Base-by-base conservation (phyloP, 2,888 invertebrate genomes). In the Steinernema carpocapsae region DNA sequence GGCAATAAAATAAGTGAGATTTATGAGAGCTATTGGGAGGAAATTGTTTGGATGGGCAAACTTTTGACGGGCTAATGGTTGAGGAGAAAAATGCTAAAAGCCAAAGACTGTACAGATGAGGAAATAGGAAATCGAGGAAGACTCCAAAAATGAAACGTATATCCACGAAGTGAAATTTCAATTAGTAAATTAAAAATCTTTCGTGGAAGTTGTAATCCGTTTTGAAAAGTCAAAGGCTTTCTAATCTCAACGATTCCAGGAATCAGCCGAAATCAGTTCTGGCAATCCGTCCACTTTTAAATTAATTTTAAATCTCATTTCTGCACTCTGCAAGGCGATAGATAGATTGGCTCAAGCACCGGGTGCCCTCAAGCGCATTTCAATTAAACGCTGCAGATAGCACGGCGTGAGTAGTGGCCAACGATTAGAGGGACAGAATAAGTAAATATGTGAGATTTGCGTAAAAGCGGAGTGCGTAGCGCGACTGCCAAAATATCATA, bases 341-440 rank as follows among this genome's bases (percentile, higher is more conserved):
- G 22, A 56, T 56, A 56, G 22, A 56, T 26, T 26, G 56, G 26
- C 56, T 14, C 56, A 26, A 56, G 32, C 64, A 64, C 19, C 32
- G 10, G n/a, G 29, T 32, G 24, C 32, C 64, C 32, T 64, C 64
- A 32, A 29, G 64, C 64, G 64, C 17, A 29, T 64, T 64, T 32
- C 32, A 64, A 64, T 64, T 64, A 64, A 64, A 32, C 64, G 6
- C 64, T 10, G 48, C 48, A 19, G 14, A 14, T 7, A 48, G 3
- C n/a, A n/a, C 48, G 6, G 14, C 48, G 48, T 19, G 48, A n/a
- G n/a, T 19, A 4, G n/a, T 17, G 48, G 48, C 48, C 48, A 48
- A 48, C 48, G 48, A 48, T 14, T n/a, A n/a, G n/a, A n/a, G n/a
- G n/a, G n/a, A n/a, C n/a, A n/a, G n/a, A n/a, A n/a, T n/a, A n/a